A percentile compares a stretch with the other conserved stretches of the same genome.
phyloP scores from a whole-genome alignment of 2,888 invertebrate species.

The Zaprionus lineosus region DNA sequence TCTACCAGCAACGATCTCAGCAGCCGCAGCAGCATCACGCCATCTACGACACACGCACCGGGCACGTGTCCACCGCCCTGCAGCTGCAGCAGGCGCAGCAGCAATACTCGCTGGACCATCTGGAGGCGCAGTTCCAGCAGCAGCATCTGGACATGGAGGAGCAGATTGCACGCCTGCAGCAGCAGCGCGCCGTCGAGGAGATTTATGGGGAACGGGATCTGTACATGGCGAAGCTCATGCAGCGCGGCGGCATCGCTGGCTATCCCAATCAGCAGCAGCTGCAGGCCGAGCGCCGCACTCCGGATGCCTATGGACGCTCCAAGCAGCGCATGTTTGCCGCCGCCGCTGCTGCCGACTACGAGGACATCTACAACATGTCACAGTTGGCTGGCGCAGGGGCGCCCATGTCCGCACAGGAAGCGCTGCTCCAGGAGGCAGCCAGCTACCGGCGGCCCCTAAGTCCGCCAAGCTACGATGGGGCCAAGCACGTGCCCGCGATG shows the following conservation, averaged over 20 bases:
- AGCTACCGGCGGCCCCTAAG: constrained; percentile 86
- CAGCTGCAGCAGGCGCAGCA: constrained; percentile 78
- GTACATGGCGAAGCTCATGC: constrained; percentile 82
- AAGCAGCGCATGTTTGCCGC: constrained; percentile 83
- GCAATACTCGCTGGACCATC: constrained; percentile 73
- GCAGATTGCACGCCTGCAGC: constrained; percentile 71
- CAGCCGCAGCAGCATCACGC: constrained; percentile 83
- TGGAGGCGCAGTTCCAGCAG: constrained; percentile 79
- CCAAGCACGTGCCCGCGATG: constrained; percentile 81
- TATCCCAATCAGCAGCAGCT: constrained; percentile 65
- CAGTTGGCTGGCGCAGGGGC: constrained; percentile 63
- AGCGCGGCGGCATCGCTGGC: constrained; percentile 74
- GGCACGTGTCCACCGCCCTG: constrained; percentile 81
- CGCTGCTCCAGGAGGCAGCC: constrained; percentile 81
- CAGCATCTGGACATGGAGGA: constrained; percentile 80
- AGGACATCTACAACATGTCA: constrained; percentile 87
- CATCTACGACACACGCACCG: constrained; percentile 84
- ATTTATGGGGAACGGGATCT: constrained; percentile 82
- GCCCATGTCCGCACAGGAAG: constrained; percentile 78
- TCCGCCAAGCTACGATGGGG: constrained; percentile 84
- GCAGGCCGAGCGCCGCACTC: constrained; percentile 88
- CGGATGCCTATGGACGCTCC: constrained; percentile 91
- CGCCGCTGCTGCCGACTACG: constrained; percentile 86
- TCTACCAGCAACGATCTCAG: constrained; percentile 79
- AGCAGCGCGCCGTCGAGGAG: constrained; percentile 78